phyloP scores from a whole-genome alignment of 2,888 invertebrate genomes.

The Azorinus chamasolen region DNA sequence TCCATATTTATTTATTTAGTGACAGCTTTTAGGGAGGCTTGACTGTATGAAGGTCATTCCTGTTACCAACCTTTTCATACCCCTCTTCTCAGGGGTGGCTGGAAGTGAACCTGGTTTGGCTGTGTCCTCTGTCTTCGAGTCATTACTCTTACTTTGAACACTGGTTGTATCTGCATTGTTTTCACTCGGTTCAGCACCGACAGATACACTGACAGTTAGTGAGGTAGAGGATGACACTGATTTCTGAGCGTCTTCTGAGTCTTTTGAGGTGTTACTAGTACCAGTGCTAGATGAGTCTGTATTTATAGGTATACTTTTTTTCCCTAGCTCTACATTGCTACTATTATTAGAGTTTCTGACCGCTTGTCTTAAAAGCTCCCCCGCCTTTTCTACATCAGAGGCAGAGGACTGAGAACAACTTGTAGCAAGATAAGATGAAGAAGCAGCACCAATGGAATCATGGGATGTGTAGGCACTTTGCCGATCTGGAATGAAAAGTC shows the following conservation, averaged over 20 bases:
- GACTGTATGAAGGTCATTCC: too few species aligned
- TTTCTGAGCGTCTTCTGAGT: slow-evolving; percentile 2
- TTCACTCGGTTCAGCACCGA: background rate
- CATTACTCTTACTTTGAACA: too few species aligned
- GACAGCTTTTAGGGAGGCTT: too few species aligned
- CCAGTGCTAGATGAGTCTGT: slow-evolving; percentile 22
- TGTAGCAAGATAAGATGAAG: slow-evolving; percentile 44
- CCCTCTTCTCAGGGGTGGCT: slow-evolving; percentile 62
- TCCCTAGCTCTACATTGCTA: slow-evolving; percentile 9
- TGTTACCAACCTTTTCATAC: slow-evolving; percentile 71
- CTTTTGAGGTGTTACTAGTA: slow-evolving; percentile 6
- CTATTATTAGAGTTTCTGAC: slow-evolving; percentile 48
- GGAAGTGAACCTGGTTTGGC: background rate
- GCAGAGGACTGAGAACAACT: slow-evolving; percentile 29
- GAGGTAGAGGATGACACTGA: slow-evolving; percentile 15
- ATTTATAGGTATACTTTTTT: slow-evolving; percentile 18
- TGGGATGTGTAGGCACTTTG: slow-evolving; percentile 53
- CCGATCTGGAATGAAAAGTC: slow-evolving; percentile 26
- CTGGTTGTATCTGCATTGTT: background rate
- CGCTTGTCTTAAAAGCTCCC: slow-evolving; percentile 54
- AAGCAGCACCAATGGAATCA: slow-evolving; percentile 45
- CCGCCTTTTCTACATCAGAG: slow-evolving; percentile 53
- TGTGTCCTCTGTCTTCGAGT: too few species aligned
- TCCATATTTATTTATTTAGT: too few species aligned
- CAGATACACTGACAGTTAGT: slow-evolving; percentile 1